Conservation (phyloP, 53 echinoderm and acorn worm species). For the Zoroaster sp. region DNA sequence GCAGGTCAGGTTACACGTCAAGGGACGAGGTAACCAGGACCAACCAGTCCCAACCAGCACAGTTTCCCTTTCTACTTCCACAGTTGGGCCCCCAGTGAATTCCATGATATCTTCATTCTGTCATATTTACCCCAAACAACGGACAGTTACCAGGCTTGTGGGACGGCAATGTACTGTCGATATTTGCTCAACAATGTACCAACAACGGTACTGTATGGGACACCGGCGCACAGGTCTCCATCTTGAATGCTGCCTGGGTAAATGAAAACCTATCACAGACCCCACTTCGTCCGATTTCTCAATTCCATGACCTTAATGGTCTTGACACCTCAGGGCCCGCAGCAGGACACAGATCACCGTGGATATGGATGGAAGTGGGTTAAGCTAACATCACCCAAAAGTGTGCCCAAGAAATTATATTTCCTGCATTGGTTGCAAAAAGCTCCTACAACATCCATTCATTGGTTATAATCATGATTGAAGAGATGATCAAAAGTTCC, state of each 20-base stretch:
- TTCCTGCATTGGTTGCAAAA: not conserved
- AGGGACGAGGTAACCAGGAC: conserved; percentile 38
- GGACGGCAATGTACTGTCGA: no score
- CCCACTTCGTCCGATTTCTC: not conserved
- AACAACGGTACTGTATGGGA: conserved; percentile 32
- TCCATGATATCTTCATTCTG: not conserved
- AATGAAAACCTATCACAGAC: not conserved
- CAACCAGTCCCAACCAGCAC: not conserved
- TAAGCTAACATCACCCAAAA: not conserved
- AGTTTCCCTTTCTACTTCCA: no score
- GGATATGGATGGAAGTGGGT: conserved; percentile 23
- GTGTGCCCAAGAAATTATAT: not conserved
- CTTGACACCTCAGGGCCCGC: conserved; percentile 3
- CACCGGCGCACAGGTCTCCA: conserved; percentile 51
- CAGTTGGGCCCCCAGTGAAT: not conserved
- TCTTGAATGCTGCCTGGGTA: conserved; percentile 8
- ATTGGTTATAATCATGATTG: conserved; percentile 23
- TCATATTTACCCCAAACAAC: not conserved
- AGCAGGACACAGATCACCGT: not conserved
- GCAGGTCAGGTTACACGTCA: conserved; percentile 10
- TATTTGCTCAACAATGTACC: not conserved
- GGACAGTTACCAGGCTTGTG: not conserved
- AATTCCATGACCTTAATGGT: not conserved
- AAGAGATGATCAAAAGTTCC: not conserved
- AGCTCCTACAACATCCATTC: conserved; percentile 3